Percentiles rank a stretch among this genome's conserved stretches.
Conservation (phyloP, 2,888 invertebrate species). For the Xestia sexstrigata region DNA sequence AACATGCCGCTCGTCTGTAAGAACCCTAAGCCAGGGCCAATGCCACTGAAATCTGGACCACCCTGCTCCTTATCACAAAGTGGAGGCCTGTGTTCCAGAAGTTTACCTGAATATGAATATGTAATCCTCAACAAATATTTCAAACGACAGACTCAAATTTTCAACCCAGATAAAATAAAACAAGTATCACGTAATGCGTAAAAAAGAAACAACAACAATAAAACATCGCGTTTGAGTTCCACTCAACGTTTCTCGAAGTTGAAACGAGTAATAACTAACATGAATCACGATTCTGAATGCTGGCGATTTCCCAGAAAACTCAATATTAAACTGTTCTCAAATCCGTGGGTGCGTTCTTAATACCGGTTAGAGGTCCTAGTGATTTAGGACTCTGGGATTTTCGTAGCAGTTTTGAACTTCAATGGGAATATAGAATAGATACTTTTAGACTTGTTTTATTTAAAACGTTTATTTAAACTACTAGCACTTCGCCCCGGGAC, state of each 20-base stretch:
- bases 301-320: neutral
- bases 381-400: neutral
- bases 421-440: neutral
- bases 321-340: neutral
- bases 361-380: neutral
- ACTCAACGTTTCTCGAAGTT: neutral
- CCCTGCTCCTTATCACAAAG: neutral
- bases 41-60: neutral
- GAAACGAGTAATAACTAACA: conserved; percentile 8
- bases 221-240: neutral
- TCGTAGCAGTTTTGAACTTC: neutral
- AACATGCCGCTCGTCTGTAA: no score
- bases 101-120: neutral
- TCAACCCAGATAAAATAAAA: neutral
- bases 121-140: neutral
- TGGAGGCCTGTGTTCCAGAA: neutral
- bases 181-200: neutral
- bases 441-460: neutral
- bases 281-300: neutral
- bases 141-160: neutral
- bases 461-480: no score
- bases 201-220: neutral
- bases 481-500: no score
- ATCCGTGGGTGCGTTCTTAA: neutral
- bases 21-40: neutral